Base-by-base conservation (phyloP, 2,888 invertebrate species). In the Orthosia gothica region DNA sequence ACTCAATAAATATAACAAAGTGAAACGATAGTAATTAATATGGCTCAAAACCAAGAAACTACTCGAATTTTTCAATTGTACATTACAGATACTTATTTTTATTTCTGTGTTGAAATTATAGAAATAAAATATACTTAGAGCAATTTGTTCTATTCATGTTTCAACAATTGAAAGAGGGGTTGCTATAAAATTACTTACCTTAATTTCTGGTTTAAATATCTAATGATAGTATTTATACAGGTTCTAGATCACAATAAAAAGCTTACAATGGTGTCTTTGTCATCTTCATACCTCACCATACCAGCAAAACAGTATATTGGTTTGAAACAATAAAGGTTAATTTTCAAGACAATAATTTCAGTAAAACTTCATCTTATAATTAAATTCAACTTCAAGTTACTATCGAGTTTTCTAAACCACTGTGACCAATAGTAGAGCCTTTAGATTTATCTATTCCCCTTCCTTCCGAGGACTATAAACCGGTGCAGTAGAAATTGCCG, bases 401-500 rank as follows among this genome's bases (percentile, higher is more conserved):
- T 59, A 23, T 70, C 76, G 76, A 82, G 75, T 69, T 47, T 55
- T 59, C 3, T 61, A 18, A 59, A 74, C 54, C 52, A 57, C 49
- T 59, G 68, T 20, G 74, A 75, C 55, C 65, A n/a, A 69, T 85
- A 65, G 87, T 89, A 87, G 70, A 55, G 50, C 26, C 55, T 64
- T 54, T 74, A 68, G 79, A 83, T 83, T 85, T 87, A 89, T 87
- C 84, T 86, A 86, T 88, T 85, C 83, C 80, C 79, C 84, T 90
- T 90, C 88, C 88, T 87, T 88, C 86, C 85, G 76, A 87, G 86
- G 74, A 86, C 89, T 87, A 86, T 92, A 90, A 91, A 91, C 87
- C 78, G 83, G 84, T 91, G 91, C 91, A 90, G 85, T 83, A 86
- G 89, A 87, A 91, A 91, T 90, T 91, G 90, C 90, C 86, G 90